phyloP scores from a whole-genome alignment of 1,140 invertebrate genomes.

The Atta colombica region DNA sequence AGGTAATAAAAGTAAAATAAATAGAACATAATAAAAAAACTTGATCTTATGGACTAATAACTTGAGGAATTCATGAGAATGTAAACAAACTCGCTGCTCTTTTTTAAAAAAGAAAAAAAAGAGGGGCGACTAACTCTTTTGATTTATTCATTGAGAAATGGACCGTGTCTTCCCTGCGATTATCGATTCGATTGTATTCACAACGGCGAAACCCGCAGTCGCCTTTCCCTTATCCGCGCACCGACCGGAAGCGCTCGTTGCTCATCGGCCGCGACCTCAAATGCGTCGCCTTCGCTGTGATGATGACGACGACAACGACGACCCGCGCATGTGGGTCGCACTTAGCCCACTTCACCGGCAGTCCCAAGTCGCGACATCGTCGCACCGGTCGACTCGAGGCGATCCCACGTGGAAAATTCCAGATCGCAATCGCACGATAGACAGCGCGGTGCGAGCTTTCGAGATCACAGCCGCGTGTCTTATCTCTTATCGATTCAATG shows the following conservation, averaged over 20 bases:
- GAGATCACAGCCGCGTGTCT: not conserved
- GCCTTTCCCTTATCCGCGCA: conserved; percentile 51
- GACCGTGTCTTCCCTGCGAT: conserved; percentile 23
- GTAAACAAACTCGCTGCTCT: not conserved
- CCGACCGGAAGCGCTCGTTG: conserved; percentile 62
- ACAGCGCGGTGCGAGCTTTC: conserved; percentile 40
- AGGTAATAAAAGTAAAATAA: too few relatives aligned
- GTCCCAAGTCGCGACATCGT: conserved; percentile 42
- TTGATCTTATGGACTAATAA: not conserved
- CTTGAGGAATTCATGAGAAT: not conserved
- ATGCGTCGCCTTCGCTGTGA: conserved; percentile 58
- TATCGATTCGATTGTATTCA: conserved; percentile 23
- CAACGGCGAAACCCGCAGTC: conserved; percentile 11
- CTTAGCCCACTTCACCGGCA: conserved; percentile 63
- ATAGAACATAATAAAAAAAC: too few relatives aligned
- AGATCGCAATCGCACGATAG: conserved; percentile 24
- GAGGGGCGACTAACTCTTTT: not conserved
- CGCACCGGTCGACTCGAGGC: conserved; percentile 33
- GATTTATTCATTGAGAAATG: conserved; percentile 9
- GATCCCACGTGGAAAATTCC: conserved; percentile 68
- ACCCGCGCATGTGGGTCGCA: conserved; percentile 64
- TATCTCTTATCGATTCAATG: conserved; percentile 1
- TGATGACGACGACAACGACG: conserved; percentile 33
- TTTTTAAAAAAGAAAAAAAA: not conserved
- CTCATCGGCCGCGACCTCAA: conserved; percentile 66